Base-by-base conservation (phyloP, 1,140 invertebrate genomes). In the Belonocnema kinseyi region DNA sequence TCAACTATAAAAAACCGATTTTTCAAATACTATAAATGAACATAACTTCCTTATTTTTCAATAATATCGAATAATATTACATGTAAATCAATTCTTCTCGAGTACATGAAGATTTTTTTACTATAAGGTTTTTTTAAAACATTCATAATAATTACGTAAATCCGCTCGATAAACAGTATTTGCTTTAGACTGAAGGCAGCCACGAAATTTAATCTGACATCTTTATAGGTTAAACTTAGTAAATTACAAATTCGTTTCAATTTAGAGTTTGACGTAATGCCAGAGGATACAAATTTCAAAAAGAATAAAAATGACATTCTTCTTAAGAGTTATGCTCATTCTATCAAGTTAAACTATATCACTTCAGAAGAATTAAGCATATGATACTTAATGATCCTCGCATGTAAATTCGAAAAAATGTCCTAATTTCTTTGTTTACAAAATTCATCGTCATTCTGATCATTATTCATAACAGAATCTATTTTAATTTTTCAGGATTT, bases 121-220 rank as follows among this genome's bases (percentile, higher is more conserved):
- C 0, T 33, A 5, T 5, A 33, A 40, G 5, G 7, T 3, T 5
- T 16, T 40, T 66, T 40, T 26, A 26, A n/a, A n/a, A 26, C 21
- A 26, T 26, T 26, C 21, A 26, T 26, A 26, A 26, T 26, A 26
- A 26, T n/a, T n/a, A n/a, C 21, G 21, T 26, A 26, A 26, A 26
- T 26, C 1, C 21, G 3, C 21, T 26, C 21, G 21, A 19, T 11
- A 51, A 72, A 61, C 61, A 72, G 26, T 33, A 3, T 33, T 33
- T 33, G 26, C 26, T 56, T 17, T 19, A 73, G 56, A 72, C 33
- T 50, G 40, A 54, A 56, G 46, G 50, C 50, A 74, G 66, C 33
- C 50, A n/a, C 40, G 40, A 58, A 14, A n/a, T 16, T 50, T 46
- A 56, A 52, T 52, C 66, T 26, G 52, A 21, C 53, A 46, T 50